phyloP scores from a whole-genome alignment of 2,888 invertebrate species.

The Ichneumon xanthorius region DNA sequence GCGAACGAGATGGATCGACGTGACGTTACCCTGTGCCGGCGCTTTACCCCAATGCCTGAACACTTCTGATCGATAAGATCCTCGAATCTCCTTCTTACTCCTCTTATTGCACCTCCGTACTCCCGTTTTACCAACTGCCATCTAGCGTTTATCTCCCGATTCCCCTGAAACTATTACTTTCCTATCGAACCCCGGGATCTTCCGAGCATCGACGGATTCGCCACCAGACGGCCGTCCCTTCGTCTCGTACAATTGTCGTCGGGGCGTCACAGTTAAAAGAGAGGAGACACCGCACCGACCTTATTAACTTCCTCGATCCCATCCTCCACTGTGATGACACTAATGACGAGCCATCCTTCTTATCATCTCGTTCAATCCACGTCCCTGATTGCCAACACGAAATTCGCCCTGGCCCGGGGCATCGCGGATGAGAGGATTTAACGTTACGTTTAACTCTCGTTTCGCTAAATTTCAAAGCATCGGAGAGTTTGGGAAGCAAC shows the following conservation, averaged over 20 bases:
- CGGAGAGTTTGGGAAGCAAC: not conserved
- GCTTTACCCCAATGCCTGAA: conserved; percentile 43
- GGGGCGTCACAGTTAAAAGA: conserved; percentile 30
- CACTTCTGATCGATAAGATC: conserved; percentile 60
- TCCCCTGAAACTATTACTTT: conserved; percentile 39
- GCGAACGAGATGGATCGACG: conserved; percentile 62
- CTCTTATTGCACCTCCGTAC: conserved; percentile 10
- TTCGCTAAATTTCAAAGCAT: conserved; percentile 17
- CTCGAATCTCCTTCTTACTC: conserved; percentile 54
- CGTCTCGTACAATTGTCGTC: conserved; percentile 28
- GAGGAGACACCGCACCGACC: not conserved
- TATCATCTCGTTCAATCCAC: not conserved
- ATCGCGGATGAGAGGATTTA: conserved; percentile 36
- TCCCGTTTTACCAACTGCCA: conserved; percentile 1
- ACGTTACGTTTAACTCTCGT: conserved; percentile 34
- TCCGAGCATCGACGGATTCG: not conserved
- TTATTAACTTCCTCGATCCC: conserved; percentile 31
- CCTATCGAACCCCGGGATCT: conserved; percentile 33
- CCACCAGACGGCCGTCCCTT: not conserved
- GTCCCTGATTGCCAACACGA: conserved; percentile 33
- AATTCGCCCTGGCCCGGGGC: conserved; percentile 38
- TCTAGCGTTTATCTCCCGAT: not conserved
- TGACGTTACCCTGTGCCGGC: conserved; percentile 55
- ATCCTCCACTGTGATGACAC: conserved; percentile 39
- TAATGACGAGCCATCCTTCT: conserved; percentile 47